Base-by-base conservation (phyloP, 2,888 invertebrate genomes). In the Creontiades dilutus region DNA sequence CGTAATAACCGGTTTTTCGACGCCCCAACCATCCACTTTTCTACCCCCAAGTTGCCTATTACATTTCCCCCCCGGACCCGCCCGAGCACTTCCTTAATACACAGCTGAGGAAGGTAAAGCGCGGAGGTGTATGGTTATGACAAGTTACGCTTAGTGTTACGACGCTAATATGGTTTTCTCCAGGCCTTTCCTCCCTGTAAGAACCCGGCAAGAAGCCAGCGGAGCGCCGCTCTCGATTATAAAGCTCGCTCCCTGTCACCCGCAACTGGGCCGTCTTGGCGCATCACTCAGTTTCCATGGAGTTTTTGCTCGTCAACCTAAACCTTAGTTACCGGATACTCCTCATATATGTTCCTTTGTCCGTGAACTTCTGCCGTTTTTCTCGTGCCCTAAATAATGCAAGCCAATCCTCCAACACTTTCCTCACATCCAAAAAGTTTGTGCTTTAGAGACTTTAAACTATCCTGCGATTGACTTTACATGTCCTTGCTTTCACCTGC, bases 301-400 rank as follows among this genome's bases (percentile, higher is more conserved):
- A n/a, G 78, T 78, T 78, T 78, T 78, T 78, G 78, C 78, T 78
- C 78, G 46, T 78, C 78, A 78, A 78, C 37, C n/a, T 47, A n/a
- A 78, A 78, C 46, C 46, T 9, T 78, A 19, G 13, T 16, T 12
- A 19, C 16, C 75, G 23, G 28, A 13, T 75, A 75, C n/a, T 75
- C 75, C 75, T 75, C 16, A 52, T 52, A 12, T 11, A 16, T 52
- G 52, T 16, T 52, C 52, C 52, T 12, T 52, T 52, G 52, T 12
- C 52, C 14, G 16, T 52, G 11, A 14, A 37, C 37, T 37, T 37
- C 37, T 37, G 3, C 37, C 37, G 7, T 37, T 37, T 37, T 37
- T 37, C 37, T 37, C 37, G 37, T 4, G 37, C 7, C 37, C 37
- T 7, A 37, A 37, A 37, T 37, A 37, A 37, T 37, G 37, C 7